Percentiles rank a stretch among this genome's conserved stretches.
These are phyloP conservation scores for Uropetala carovei DNA, from an alignment of 2,888 invertebrate genomes.

Conservation along the genomic window DNA sequence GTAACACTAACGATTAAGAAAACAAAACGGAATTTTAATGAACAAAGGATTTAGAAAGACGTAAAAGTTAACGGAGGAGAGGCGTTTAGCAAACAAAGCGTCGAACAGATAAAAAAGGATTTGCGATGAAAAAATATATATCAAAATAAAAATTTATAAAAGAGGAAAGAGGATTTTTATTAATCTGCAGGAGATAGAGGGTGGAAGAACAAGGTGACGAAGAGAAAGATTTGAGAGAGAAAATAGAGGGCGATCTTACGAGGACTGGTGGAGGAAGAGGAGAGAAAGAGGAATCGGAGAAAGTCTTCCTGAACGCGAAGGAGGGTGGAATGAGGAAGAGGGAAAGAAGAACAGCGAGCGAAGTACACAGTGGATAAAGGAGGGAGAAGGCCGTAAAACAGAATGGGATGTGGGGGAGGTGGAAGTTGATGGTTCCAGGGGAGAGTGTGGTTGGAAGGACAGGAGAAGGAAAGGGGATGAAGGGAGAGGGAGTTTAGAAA, in stretches of 20 bases:
- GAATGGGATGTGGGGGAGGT: not conserved
- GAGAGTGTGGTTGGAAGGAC: conserved; percentile 38
- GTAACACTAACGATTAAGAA: no score
- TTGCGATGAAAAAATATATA: no score
- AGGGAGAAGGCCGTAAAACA: conserved; percentile 8
- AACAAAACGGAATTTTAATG: no score
- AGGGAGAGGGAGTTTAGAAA: not conserved
- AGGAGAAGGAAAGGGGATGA: not conserved
- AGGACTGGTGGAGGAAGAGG: not conserved
- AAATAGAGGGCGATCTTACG: not conserved
- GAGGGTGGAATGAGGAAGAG: not conserved
- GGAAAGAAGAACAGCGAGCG: not conserved
- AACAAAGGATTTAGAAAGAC: no score
- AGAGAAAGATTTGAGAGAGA: not conserved
- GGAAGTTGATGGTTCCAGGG: conserved; percentile 3
- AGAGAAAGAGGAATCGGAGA: not conserved
- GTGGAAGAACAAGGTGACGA: not conserved
- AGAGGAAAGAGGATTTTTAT: no score
- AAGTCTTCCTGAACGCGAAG: not conserved
- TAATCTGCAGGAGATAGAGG: no score
- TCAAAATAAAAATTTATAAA: no score
- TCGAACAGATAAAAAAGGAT: no score
- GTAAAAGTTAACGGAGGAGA: no score
- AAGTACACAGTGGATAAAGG: not conserved
- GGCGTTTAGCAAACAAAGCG: no score